phyloP scores from a whole-genome alignment of 2,113 vertebrate genomes.

The Notechis scutatus region DNA sequence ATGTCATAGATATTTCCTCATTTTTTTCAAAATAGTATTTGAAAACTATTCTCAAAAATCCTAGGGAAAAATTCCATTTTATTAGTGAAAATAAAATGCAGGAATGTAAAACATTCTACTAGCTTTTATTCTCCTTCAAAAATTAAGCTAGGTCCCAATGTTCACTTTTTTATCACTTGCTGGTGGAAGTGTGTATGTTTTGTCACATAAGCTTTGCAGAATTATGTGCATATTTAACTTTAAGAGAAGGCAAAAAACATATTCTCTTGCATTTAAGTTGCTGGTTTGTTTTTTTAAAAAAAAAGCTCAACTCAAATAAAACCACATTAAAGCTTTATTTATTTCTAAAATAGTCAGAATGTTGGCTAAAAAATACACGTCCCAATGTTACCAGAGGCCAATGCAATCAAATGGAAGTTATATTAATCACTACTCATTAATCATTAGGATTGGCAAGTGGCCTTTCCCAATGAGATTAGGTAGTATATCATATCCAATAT shows the following conservation, averaged over 20 bases:
- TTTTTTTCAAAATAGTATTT: neutral
- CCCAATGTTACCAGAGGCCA: neutral
- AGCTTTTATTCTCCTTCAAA: neutral
- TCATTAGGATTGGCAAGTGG: neutral
- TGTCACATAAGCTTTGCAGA: neutral
- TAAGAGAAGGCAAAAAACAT: neutral
- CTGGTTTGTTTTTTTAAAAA: neutral
- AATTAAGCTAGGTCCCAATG: neutral
- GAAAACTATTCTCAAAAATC: neutral
- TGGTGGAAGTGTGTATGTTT: neutral
- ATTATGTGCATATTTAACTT: neutral
- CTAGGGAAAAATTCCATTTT: neutral
- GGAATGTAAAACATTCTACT: neutral
- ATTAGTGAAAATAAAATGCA: neutral
- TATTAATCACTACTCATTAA: neutral
- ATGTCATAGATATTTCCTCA: neutral
- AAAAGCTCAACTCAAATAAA: neutral
- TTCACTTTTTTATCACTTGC: neutral
- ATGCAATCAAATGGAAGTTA: neutral
- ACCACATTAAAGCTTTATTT: neutral
- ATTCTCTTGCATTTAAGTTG: neutral
- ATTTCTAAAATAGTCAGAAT: neutral
- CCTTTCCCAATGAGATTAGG: neutral
- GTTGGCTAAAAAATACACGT: neutral
- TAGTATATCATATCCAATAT: neutral